These are phyloP conservation scores for Corythucha ciliata DNA, from an alignment of 2,888 invertebrate genomes.

Conservation along the genomic window DNA sequence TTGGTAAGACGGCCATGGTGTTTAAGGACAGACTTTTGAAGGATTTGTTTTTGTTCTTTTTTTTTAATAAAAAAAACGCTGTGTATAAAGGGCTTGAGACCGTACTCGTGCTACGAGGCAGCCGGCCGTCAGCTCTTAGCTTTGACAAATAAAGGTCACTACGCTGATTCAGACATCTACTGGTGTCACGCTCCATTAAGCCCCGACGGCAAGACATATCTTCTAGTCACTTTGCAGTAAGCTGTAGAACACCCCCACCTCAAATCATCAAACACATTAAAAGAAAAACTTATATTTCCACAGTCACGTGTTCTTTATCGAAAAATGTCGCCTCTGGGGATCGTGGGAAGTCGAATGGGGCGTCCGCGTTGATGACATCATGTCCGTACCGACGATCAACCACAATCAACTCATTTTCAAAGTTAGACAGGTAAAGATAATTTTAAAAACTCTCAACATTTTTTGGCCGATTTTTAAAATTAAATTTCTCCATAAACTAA, in stretches of 20 bases:
- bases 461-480: background rate
- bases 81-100: constrained; percentile 56
- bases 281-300: constrained; percentile 31
- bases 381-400: constrained; percentile 53
- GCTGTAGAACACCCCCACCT: constrained; percentile 33
- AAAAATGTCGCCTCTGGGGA: constrained; percentile 58
- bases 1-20: constrained; percentile 50
- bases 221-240: constrained; percentile 61
- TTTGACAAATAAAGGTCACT: constrained; percentile 55
- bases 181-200: constrained; percentile 58
- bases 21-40: background rate
- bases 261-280: background rate
- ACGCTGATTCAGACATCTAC: constrained; percentile 56
- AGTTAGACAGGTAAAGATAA: constrained; percentile 69
- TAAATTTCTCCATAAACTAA: constrained; percentile 40
- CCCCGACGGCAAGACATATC: constrained; percentile 52
- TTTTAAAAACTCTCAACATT: too few relatives aligned
- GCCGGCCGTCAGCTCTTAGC: constrained; percentile 58
- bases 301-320: constrained; percentile 64
- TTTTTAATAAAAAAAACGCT: background rate
- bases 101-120: constrained; percentile 62
- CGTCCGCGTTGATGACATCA: constrained; percentile 59
- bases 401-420: constrained; percentile 57
- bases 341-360: constrained; percentile 70
- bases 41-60: background rate